These are phyloP conservation scores for Apis laboriosa DNA, from an alignment of 1,140 invertebrate species.

Conservation along the genomic window DNA sequence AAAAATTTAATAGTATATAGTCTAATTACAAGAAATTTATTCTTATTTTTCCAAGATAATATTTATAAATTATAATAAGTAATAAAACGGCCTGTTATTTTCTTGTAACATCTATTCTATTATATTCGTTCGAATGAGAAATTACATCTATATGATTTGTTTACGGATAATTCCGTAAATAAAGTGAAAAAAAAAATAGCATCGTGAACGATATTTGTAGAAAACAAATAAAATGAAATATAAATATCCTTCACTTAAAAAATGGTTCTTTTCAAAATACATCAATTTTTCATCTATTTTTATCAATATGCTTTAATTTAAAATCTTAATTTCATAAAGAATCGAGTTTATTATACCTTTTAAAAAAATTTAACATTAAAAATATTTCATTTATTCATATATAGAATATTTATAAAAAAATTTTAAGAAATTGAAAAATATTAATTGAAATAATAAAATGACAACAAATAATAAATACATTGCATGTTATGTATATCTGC, in stretches of 20 bases:
- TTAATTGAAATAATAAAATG: too few relatives aligned
- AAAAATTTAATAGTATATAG: too few relatives aligned
- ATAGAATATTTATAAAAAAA: too few relatives aligned
- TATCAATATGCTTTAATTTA: background rate
- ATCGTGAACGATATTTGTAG: background rate
- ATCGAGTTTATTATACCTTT: too few relatives aligned
- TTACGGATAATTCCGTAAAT: too few relatives aligned
- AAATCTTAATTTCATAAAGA: too few relatives aligned
- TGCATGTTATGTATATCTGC: too few relatives aligned
- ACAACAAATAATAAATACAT: too few relatives aligned
- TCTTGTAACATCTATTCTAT: background rate
- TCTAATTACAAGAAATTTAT: background rate
- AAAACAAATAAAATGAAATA: background rate
- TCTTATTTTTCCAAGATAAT: background rate
- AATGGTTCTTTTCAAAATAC: background rate
- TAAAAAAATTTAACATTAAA: too few relatives aligned
- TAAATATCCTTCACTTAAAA: background rate
- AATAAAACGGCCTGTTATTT: background rate
- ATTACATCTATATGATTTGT: background rate
- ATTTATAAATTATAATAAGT: background rate
- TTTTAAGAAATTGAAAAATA: too few relatives aligned
- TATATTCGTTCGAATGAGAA: background rate
- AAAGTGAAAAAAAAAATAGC: background rate
- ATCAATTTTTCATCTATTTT: background rate
- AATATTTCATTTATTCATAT: too few relatives aligned